Evolutionary conservation across 1,140 invertebrate species (phyloP), one percentile per base, ranked within the genome.

Genomic region (Delia radicum): DNA sequence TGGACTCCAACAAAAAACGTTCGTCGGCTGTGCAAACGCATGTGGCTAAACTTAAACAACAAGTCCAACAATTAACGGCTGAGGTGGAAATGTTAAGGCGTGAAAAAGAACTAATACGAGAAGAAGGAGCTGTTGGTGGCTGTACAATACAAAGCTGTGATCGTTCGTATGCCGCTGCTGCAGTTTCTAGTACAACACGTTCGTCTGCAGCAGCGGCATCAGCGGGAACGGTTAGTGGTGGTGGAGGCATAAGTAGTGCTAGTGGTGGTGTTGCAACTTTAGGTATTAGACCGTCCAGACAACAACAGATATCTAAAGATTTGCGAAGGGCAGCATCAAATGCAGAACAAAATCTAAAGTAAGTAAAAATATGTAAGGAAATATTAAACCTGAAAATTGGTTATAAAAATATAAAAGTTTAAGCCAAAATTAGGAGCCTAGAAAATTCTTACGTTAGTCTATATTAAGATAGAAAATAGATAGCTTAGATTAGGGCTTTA

Each of bases 311-410:
- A 69, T 83, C 85, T 2, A 77, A 87, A 74, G 91, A 92, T 79
- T 82, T 92, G 62, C 86, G 88, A 75, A 82, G 86, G 55, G 91
- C 91, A 69, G 91, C 91, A 37, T 88, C 89, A 74, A 89, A 89
- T 61, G 91, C 91, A 18, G 91, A 92, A 85, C 85, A 88, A 31
- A 91, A 91, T 24, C 83, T 92, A 6, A 91, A 90, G 91, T 91
- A 83, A 80, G 73, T 73, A 69, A 65, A n/a, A 15, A 18, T 2
- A 21, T 37, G 33, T 37, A 37, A 10, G 3, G 24, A 6, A 62
- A 12, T 62, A n/a, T 61, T 18, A 61, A 61, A 61, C n/a, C 55
- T 61, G 31, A 33, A 33, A 12, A 12, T 12, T 33, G 31, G 4
- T 33, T 33, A 33, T 6, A 12, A 6, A 33, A 33, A 33, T n/a